Base-by-base conservation (phyloP, 1,140 invertebrate genomes). In the Pentalonia nigronervosa region DNA sequence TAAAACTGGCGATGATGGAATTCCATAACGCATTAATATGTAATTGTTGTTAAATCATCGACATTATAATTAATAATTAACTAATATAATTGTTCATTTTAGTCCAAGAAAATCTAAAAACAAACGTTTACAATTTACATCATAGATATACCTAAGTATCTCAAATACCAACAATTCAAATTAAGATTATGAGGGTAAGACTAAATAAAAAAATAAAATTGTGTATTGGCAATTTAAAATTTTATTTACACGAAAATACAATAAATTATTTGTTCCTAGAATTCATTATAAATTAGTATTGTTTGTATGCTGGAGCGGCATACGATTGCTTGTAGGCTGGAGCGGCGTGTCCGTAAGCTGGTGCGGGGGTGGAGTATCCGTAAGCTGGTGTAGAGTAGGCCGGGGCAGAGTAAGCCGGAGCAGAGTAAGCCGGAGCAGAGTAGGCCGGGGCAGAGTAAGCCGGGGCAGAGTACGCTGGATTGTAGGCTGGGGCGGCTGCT, bases 401-500 rank as follows among this genome's bases (percentile, higher is more conserved):
- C 0, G 47, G 20, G 0, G 87, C 17, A 4, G 48, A 50, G 48
- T 50, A 50, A 2, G 17, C 48, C 8, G 87, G 48, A 1, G 87
- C 48, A 25, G 87, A 89, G 34, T 56, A 56, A 20, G 89, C 36
- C 30, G 50, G 84, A 2, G 45, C 45, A 7, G 83, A 86, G 48
- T 50, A 50, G 17, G 48, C 48, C 17, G 48, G 48, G 17, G 56
- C 56, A 2, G 56, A 30, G 87, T 89, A 89, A 81, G 95, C 94
- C 0, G 88, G 48, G 7, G 88, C 88, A 2, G 88, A 41, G 88
- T 90, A 90, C 30, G 88, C n/a, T 36, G 88, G 48, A 23, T 34
- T 21, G 34, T 56, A 56, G 20, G 89, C 36, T 30, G 50, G 56
- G 53, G 89, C 87, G 25, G 36, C 89, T 60, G 96, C 20, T 34